Evolutionary conservation across 2,888 invertebrate species (phyloP).

Genomic region (Teleiodes luculella): DNA sequence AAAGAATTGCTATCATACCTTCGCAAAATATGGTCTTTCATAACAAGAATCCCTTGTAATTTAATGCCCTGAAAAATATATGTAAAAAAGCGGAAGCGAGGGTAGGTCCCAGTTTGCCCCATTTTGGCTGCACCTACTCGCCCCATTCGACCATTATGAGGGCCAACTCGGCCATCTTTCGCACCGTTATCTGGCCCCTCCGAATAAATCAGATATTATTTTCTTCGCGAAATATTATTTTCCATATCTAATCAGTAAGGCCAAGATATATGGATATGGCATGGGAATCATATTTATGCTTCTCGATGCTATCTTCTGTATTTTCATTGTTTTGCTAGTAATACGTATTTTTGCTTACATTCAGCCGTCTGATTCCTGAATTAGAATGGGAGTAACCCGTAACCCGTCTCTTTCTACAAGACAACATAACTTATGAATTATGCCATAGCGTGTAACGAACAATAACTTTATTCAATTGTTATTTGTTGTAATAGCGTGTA

Average conservation of each 20-base stretch:
- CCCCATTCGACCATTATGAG: conserved; percentile 50
- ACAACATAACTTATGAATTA: too few relatives aligned
- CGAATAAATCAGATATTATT: conserved; percentile 72
- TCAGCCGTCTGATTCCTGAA: too few relatives aligned
- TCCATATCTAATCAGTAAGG: conserved; percentile 69
- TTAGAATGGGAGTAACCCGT: too few relatives aligned
- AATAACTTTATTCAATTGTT: too few relatives aligned
- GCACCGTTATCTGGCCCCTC: conserved; percentile 60
- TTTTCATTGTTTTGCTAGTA: background rate
- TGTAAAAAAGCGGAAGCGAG: conserved; percentile 56
- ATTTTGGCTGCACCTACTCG: background rate
- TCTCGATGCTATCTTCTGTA: conserved; percentile 32
- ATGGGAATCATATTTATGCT: conserved; percentile 50
- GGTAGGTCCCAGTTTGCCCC: background rate
- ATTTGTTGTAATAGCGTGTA: too few relatives aligned
- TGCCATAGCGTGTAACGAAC: too few relatives aligned
- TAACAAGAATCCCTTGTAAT: conserved; percentile 67
- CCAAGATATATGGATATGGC: conserved; percentile 60
- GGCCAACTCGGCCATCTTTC: conserved; percentile 59
- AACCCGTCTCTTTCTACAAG: too few relatives aligned
- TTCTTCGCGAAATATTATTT: conserved; percentile 64
- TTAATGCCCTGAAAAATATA: conserved; percentile 68
- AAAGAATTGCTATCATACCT: conserved; percentile 57
- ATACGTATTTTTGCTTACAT: background rate
- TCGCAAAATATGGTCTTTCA: conserved; percentile 68